Conservation (phyloP, 2,888 invertebrate genomes). For the Scelioninae gen. 2 region DNA sequence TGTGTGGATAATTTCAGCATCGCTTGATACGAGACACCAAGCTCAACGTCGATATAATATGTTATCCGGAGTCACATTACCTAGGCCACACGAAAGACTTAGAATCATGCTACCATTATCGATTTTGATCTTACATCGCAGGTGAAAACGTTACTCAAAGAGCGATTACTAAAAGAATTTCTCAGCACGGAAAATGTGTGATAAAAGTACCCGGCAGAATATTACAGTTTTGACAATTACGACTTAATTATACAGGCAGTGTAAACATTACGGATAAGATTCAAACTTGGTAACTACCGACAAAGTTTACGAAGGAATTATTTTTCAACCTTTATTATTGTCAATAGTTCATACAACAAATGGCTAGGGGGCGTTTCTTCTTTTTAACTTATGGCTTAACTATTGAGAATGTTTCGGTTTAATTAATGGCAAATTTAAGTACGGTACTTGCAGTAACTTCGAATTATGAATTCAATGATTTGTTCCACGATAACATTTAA, state of each 20-base stretch:
- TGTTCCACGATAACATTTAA: conserved; percentile 10
- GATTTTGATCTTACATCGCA: conserved; percentile 32
- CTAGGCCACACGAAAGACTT: conserved; percentile 17
- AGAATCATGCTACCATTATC: conserved; percentile 33
- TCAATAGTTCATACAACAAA: conserved; percentile 2
- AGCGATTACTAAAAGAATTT: conserved; percentile 32
- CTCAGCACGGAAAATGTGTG: no score
- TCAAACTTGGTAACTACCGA: neutral
- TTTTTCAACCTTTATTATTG: conserved; percentile 10
- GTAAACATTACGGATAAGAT: neutral
- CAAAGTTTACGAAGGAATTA: conserved; percentile 3
- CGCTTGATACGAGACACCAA: conserved; percentile 20
- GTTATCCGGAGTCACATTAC: conserved; percentile 30
- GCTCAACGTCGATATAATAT: conserved; percentile 11
- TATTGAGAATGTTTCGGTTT: conserved; percentile 1
- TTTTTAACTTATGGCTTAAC: conserved; percentile 8
- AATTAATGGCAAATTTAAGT: conserved; percentile 3
- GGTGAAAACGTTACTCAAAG: conserved; percentile 17
- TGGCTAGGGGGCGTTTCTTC: neutral
- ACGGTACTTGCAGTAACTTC: neutral
- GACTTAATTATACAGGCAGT: conserved; percentile 7
- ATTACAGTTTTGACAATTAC: no score
- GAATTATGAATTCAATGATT: conserved; percentile 27
- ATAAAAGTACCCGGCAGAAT: no score
- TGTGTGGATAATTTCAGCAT: conserved; percentile 37